These are phyloP conservation scores for Sycophila texana DNA, from an alignment of 2,888 invertebrate species.

Conservation along the genomic window DNA sequence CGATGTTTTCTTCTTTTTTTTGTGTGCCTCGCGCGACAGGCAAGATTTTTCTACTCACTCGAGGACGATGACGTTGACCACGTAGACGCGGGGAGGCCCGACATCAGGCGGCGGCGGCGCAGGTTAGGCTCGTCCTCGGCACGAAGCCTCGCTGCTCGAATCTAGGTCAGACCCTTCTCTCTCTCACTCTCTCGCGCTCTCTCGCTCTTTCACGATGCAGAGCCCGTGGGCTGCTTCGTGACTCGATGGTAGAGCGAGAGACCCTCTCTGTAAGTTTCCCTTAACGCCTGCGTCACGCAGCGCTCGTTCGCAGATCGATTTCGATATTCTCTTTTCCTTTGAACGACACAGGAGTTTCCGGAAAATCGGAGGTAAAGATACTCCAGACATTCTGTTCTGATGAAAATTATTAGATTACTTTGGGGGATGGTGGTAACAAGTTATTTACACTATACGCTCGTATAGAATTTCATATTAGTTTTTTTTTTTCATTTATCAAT, in stretches of 20 bases:
- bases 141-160: constrained; percentile 50
- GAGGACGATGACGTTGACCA: constrained; percentile 45
- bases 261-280: constrained; percentile 30
- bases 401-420: constrained; percentile 7
- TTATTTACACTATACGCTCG: too few species aligned
- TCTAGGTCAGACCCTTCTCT: constrained; percentile 56
- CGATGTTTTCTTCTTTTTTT: constrained; percentile 5
- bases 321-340: constrained; percentile 17
- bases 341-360: not conserved
- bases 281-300: constrained; percentile 47
- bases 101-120: constrained; percentile 17
- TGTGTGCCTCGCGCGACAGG: not conserved
- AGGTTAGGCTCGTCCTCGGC: constrained; percentile 48
- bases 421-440: not conserved
- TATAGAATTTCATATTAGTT: too few species aligned
- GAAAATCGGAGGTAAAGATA: not conserved
- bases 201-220: constrained; percentile 6
- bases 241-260: constrained; percentile 13
- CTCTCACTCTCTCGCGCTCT: constrained; percentile 36
- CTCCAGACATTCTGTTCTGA: not conserved
- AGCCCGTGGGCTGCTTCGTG: constrained; percentile 31
- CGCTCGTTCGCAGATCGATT: constrained; percentile 44
- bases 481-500: too few species aligned
- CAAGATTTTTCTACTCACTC: constrained; percentile 35
- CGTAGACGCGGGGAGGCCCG: constrained; percentile 25